These are phyloP conservation scores for Agrotis exclamationis DNA, from an alignment of 2,888 invertebrate species.

Conservation along the genomic window DNA sequence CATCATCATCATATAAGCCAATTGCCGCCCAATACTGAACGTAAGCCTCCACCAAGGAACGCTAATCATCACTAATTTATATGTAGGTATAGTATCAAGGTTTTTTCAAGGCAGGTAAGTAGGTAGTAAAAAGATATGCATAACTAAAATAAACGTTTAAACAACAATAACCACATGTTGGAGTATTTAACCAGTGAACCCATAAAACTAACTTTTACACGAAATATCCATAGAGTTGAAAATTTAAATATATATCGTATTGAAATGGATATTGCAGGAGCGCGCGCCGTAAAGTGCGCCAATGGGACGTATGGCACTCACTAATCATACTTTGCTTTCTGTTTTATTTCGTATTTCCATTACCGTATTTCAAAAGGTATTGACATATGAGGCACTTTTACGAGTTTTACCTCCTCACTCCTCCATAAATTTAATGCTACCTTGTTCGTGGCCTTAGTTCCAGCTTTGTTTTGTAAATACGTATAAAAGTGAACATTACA, in stretches of 20 bases:
- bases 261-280: conserved; percentile 81
- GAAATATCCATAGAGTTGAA: conserved; percentile 61
- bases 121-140: background rate
- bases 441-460: conserved; percentile 77
- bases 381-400: conserved; percentile 91
- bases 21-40: no score
- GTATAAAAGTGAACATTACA: conserved; percentile 65
- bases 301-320: conserved; percentile 89
- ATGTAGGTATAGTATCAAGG: no score
- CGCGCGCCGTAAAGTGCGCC: conserved; percentile 85
- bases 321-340: conserved; percentile 91
- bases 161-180: background rate
- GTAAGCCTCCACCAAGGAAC: no score
- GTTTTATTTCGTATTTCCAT: conserved; percentile 91
- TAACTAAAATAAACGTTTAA: conserved; percentile 5
- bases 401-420: conserved; percentile 85
- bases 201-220: conserved; percentile 58
- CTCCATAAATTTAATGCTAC: conserved; percentile 83
- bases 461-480: conserved; percentile 71
- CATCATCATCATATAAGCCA: no score
- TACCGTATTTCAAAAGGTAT: conserved; percentile 91
- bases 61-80: no score
- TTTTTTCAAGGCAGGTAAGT: background rate
- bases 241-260: conserved; percentile 81
- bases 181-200: conserved; percentile 29